These are phyloP conservation scores for Hippocampus zosterae DNA, from an alignment of 2,113 vertebrate species.

Conservation along the genomic window DNA sequence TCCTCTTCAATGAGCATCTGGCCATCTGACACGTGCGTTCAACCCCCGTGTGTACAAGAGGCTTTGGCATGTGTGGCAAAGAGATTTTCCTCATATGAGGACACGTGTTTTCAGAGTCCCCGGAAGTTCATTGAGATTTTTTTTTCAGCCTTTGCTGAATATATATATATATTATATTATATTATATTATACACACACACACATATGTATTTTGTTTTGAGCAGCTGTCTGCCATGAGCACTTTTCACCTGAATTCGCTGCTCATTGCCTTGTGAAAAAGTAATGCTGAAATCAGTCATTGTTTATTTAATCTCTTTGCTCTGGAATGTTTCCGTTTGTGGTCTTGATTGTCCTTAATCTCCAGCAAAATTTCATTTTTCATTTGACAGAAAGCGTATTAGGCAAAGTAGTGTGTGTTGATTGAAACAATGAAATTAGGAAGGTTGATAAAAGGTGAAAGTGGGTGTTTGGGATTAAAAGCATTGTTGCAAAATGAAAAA, in stretches of 20 bases:
- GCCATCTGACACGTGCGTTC: slow-evolving; percentile 32
- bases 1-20: slow-evolving; percentile 61
- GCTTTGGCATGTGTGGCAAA: slow-evolving; percentile 39
- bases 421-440: slow-evolving; percentile 4
- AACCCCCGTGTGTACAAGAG: slow-evolving; percentile 20
- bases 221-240: neutral
- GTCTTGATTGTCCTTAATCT: slow-evolving; percentile 42
- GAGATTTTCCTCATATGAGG: slow-evolving; percentile 45
- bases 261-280: slow-evolving; percentile 11
- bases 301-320: slow-evolving; percentile 52
- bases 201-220: neutral
- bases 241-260: neutral
- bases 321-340: slow-evolving; percentile 30
- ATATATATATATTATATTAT: too few species aligned
- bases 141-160: neutral
- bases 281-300: slow-evolving; percentile 27
- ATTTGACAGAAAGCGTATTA: slow-evolving; percentile 33
- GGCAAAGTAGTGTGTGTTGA: slow-evolving; percentile 35
- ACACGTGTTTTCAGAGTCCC: slow-evolving; percentile 24
- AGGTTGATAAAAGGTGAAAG: slow-evolving; percentile 47
- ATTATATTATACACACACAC: too few species aligned
- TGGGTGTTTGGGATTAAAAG: slow-evolving; percentile 53
- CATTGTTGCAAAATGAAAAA: slow-evolving; percentile 24
- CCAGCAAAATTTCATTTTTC: slow-evolving; percentile 33
- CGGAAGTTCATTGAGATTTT: slow-evolving; percentile 43